Conservation (phyloP, 1,140 invertebrate genomes). For the Pinna nobilis region DNA sequence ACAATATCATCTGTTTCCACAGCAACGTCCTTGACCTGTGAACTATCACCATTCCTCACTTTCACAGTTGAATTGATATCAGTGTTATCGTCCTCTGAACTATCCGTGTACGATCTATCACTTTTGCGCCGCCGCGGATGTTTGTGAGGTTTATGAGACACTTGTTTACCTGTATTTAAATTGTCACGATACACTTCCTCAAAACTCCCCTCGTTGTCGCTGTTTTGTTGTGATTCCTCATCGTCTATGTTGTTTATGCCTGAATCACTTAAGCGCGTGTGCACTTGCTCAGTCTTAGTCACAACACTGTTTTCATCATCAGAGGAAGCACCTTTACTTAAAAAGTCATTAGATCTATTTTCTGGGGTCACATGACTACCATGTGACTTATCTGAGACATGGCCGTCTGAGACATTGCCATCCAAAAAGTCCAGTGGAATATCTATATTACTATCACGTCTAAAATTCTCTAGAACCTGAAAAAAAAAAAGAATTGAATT, state of each 20-base stretch:
- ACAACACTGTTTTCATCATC: constrained; percentile 26
- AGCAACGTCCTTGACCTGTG: not conserved
- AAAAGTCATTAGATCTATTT: constrained; percentile 7
- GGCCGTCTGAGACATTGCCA: constrained; percentile 9
- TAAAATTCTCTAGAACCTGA: constrained; percentile 57
- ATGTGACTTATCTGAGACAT: not conserved
- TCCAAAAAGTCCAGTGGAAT: constrained; percentile 17
- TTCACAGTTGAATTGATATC: not conserved
- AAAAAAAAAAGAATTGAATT: constrained; percentile 26
- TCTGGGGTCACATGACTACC: not conserved
- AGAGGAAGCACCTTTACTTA: constrained; percentile 9
- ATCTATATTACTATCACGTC: constrained; percentile 23
- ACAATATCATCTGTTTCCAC: not conserved
- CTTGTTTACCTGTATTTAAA: too few species aligned
- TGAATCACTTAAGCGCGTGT: not conserved
- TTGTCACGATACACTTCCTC: too few species aligned
- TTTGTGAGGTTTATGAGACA: too few species aligned
- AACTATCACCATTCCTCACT: not conserved
- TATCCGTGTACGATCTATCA: too few species aligned
- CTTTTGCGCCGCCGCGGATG: too few species aligned
- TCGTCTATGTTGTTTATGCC: not conserved
- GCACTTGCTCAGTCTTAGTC: constrained; percentile 4
- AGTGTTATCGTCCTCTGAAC: not conserved
- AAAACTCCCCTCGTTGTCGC: too few species aligned
- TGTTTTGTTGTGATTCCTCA: not conserved